Base-by-base conservation (phyloP, 2,888 invertebrate species). In the Caenorhabditis afra region DNA sequence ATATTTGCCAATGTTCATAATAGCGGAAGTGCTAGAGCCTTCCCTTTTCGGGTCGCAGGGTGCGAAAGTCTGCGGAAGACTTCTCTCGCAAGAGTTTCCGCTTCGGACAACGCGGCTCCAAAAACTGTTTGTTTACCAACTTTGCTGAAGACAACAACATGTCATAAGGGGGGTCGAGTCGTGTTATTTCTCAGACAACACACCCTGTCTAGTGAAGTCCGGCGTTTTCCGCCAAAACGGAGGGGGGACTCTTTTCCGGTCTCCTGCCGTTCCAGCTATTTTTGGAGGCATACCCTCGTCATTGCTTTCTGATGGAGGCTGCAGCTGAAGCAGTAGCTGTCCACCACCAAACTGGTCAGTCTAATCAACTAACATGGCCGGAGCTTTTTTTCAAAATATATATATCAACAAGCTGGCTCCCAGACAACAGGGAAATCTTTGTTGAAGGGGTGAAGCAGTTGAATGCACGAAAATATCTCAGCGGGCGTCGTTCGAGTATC, bases 1-100 rank as follows among this genome's bases (percentile, higher is more conserved):
- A 75, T 75, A 75, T 75, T 75, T 75, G 74, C 55, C 66, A 59
- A 75, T 66, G 74, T 61, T 75, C 74, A 75, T 66, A 65, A 66
- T 66, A 75, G 74, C 74, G 74, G 74, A 75, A 75, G 59, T 75
- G 66, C 55, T 52, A 66, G 71, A 71, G 62, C 35, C 57, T 39
- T 45, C 47, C 71, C 55, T 70, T 70, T 71, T 45, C 29, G 37
- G 61, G 71, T 35, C 22, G 62, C 20, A 41, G 57, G 50, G 62
- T 39, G 62, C 62, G 45, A 71, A 62, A 71, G 70, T 71, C 62
- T 29, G 47, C 57, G 22, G 18, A 39, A 39, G 18, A 29, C 29
- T n/a, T 55, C 62, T 23, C 20, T 29, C 53, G 70, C 44, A 50
- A 61, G 61, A 45, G 22, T 57, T 55, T 47, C 53, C 37, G 16